phyloP scores from a whole-genome alignment of 2,888 invertebrate genomes.

The Agrotis ipsilon region DNA sequence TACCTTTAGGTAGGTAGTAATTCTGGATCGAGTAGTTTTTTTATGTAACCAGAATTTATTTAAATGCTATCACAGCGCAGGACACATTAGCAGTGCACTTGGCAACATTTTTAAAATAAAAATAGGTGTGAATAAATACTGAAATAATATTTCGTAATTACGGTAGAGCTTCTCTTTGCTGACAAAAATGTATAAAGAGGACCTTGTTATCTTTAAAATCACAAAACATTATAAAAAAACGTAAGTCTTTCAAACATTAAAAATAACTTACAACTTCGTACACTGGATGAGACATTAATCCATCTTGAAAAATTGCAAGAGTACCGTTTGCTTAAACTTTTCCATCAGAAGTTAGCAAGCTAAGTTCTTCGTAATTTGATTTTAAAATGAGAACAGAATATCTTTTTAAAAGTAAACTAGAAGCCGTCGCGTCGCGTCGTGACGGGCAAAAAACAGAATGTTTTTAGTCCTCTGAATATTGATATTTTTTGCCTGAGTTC shows the following conservation, averaged over 20 bases:
- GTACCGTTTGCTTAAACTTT: constrained; percentile 61
- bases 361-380: constrained; percentile 65
- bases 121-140: too few species aligned
- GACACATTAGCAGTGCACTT: too few species aligned
- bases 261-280: constrained; percentile 56
- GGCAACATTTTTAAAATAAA: too few species aligned
- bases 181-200: neutral
- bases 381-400: constrained; percentile 64
- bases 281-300: constrained; percentile 57
- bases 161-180: too few species aligned
- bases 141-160: too few species aligned
- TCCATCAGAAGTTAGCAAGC: constrained; percentile 64
- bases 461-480: constrained; percentile 5
- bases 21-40: too few species aligned
- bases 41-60: too few species aligned
- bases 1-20: too few species aligned
- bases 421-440: constrained; percentile 42
- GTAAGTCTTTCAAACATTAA: constrained; percentile 44
- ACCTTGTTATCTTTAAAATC: constrained; percentile 3
- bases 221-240: constrained; percentile 23
- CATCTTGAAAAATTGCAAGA: constrained; percentile 64
- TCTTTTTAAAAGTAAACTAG: constrained; percentile 54
- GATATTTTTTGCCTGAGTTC: neutral
- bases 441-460: constrained; percentile 34
- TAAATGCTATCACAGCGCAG: too few species aligned